These are phyloP conservation scores for Macrophya alboannulata DNA, from an alignment of 2,888 invertebrate species.

Conservation along the genomic window DNA sequence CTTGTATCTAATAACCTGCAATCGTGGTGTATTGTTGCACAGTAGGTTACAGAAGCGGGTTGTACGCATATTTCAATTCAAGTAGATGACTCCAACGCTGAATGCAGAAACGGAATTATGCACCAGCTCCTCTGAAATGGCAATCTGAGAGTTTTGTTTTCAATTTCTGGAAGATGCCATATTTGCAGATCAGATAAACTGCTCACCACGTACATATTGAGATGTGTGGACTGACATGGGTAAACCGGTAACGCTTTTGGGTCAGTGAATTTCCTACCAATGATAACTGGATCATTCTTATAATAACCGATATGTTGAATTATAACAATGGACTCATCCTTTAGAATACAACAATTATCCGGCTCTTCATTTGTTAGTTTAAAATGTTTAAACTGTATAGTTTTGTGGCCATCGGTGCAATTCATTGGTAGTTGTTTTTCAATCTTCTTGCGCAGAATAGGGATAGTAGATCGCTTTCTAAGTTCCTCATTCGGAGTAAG, in stretches of 20 bases:
- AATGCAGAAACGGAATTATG: slow-evolving; percentile 13
- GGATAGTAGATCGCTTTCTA: not conserved
- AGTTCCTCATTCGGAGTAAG: not conserved
- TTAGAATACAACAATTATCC: not conserved
- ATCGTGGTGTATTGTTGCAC: no score
- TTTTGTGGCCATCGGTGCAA: not conserved
- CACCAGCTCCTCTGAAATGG: not conserved
- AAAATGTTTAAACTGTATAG: not conserved
- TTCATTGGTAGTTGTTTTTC: not conserved
- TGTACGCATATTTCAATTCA: not conserved
- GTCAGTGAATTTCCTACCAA: not conserved
- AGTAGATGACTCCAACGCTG: not conserved
- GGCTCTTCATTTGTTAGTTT: not conserved
- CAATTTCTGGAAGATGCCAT: not conserved
- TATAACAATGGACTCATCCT: not conserved
- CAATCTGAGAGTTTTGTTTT: slow-evolving; percentile 1
- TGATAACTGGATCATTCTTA: not conserved
- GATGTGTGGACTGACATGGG: not conserved
- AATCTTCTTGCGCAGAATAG: not conserved
- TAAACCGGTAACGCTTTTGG: not conserved
- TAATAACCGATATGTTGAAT: not conserved
- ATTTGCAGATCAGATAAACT: not conserved
- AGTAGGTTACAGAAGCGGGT: not conserved
- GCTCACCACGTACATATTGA: slow-evolving; percentile 8
- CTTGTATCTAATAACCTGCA: no score